Conservation (phyloP, 2,888 invertebrate species). For the Ganaspis brasiliensis region DNA sequence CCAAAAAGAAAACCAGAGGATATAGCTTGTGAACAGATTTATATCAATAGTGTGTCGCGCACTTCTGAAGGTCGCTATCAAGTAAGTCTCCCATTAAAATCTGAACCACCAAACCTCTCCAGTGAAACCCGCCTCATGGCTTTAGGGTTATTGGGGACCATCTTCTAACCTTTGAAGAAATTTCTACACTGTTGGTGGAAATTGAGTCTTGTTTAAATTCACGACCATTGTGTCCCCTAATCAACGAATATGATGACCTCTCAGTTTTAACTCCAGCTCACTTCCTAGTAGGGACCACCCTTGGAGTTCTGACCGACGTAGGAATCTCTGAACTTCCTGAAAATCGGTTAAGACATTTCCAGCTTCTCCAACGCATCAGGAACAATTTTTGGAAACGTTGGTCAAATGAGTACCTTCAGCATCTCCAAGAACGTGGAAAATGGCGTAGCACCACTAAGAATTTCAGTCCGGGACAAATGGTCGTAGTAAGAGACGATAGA, state of each 20-base stretch:
- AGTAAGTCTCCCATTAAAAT: constrained; percentile 24
- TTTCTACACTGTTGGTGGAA: constrained; percentile 43
- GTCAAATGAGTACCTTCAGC: constrained; percentile 53
- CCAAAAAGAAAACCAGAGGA: constrained; percentile 22
- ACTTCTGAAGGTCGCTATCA: constrained; percentile 15
- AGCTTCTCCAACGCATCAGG: not conserved
- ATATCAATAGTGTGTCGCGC: constrained; percentile 22
- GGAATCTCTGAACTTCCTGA: not conserved
- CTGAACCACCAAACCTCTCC: constrained; percentile 9
- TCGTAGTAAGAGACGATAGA: constrained; percentile 50
- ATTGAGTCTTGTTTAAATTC: constrained; percentile 47
- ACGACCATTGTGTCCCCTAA: constrained; percentile 29
- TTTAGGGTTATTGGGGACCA: constrained; percentile 19
- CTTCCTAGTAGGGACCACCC: not conserved
- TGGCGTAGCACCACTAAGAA: constrained; percentile 49
- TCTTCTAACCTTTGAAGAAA: constrained; percentile 44
- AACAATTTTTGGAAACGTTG: constrained; percentile 39
- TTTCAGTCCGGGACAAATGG: constrained; percentile 49
- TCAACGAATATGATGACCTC: constrained; percentile 25
- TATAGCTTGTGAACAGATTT: constrained; percentile 32
- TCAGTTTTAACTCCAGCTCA: constrained; percentile 35
- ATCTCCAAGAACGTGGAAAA: constrained; percentile 51
- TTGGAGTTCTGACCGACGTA: not conserved
- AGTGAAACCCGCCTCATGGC: constrained; percentile 6
- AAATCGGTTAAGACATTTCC: not conserved